Evolutionary conservation across 2,113 vertebrate genomes (phyloP), one percentile per base, ranked within the genome.

Genomic region (Caranx ignobilis): DNA sequence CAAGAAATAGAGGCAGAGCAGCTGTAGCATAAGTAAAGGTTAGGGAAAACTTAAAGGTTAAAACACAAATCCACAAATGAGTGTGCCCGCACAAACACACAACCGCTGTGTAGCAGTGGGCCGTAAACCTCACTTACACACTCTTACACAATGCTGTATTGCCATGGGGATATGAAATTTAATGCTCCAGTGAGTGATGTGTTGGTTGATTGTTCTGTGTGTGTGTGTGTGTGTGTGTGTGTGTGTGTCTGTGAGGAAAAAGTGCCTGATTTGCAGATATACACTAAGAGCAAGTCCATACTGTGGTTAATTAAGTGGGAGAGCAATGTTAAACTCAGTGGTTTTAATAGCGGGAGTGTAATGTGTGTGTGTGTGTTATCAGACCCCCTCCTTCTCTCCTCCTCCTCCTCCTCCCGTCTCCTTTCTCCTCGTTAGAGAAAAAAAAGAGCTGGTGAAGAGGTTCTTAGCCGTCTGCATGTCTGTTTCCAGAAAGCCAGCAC

Each of bases 221-320:
- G 54, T 75, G 71, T 80, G 61, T 77, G 71, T 81, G 52, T 65
- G 68, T 59, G 50, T 50, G 43, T 45, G 79, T 70, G 52, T 75
- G 26, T 77, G 45, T 69, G 47, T 74, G 48, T 65, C n/a, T 84
- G 48, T 82, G 54, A 60, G 56, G 50, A 88, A 93, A 93, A 92
- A 93, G 82, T 93, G 91, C 85, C 88, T 87, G 91, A 91, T 92
- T 91, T 88, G 92, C 93, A 91, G 90, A 93, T 91, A 88, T 88
- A 85, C 77, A 87, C 86, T 89, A 86, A 86, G 83, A 88, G 84
- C 63, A 61, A 85, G 90, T 88, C 91, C 91, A 89, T 90, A 87
- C 84, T 84, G 87, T 89, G 89, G 85, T 93, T 93, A 93, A 94
- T 94, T 93, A 94, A 93, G 91, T 90, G 93, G 87, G 87, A 91